These are phyloP conservation scores for Caenorhabditis sulstoni DNA, from an alignment of 2,888 invertebrate genomes.

Conservation along the genomic window DNA sequence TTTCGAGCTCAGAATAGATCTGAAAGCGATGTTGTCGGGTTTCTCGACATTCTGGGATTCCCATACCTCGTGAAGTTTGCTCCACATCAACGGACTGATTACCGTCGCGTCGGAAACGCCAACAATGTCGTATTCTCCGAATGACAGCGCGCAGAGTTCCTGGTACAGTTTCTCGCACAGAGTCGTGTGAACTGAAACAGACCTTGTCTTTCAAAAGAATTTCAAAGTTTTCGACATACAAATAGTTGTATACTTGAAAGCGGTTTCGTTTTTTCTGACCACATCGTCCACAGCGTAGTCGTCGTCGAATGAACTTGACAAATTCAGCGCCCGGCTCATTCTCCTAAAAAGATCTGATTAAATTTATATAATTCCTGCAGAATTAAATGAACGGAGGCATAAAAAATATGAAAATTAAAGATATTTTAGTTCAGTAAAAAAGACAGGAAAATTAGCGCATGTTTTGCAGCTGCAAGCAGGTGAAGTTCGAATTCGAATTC, in stretches of 20 bases:
- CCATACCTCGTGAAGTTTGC: constrained; percentile 45
- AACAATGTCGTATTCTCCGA: constrained; percentile 49
- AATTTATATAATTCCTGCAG: background rate
- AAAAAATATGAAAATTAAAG: too few species aligned
- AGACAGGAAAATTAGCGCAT: constrained; percentile 2
- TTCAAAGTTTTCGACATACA: constrained; percentile 17
- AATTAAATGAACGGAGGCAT: background rate
- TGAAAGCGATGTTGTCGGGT: background rate
- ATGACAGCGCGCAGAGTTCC: constrained; percentile 37
- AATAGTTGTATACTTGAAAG: constrained; percentile 51
- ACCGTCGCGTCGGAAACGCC: constrained; percentile 8
- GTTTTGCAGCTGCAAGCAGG: too few species aligned
- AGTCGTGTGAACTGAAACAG: constrained; percentile 46
- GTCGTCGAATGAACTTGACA: constrained; percentile 7
- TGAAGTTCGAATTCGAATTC: constrained; percentile 13
- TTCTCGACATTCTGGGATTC: background rate
- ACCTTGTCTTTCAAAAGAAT: background rate
- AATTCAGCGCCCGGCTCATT: constrained; percentile 11
- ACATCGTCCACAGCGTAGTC: constrained; percentile 3
- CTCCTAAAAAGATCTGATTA: background rate
- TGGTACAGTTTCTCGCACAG: constrained; percentile 51
- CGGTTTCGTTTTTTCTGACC: constrained; percentile 29
- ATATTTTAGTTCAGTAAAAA: too few species aligned
- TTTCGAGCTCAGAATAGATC: constrained; percentile 50
- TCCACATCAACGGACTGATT: constrained; percentile 44